phyloP scores from a whole-genome alignment of 2,888 invertebrate species.

The Trachelus tabidus region DNA sequence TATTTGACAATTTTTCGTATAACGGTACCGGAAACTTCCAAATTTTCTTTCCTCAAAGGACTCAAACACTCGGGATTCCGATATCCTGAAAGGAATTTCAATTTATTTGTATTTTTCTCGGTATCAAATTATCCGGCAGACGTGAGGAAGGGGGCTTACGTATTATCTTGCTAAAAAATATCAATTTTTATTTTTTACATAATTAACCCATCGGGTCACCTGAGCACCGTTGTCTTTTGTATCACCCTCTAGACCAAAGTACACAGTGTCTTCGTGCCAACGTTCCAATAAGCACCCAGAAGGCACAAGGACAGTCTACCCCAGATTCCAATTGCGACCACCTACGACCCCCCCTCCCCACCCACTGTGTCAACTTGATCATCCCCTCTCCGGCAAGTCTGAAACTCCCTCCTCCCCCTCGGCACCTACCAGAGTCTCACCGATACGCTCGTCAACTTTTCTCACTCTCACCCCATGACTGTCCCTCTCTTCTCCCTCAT shows the following conservation, averaged over 20 bases:
- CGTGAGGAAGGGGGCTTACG: too few relatives aligned
- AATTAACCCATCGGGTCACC: too few relatives aligned
- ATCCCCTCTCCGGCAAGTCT: conserved; percentile 2
- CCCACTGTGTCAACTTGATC: neutral
- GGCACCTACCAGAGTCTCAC: neutral
- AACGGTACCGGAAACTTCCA: too few relatives aligned
- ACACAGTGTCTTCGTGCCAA: conserved; percentile 59
- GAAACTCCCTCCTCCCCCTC: neutral
- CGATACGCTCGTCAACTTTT: neutral
- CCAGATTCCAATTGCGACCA: conserved; percentile 62
- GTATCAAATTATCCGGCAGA: too few relatives aligned
- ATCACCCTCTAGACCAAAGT: conserved; percentile 50
- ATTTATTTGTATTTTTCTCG: too few relatives aligned
- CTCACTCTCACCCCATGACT: conserved; percentile 10
- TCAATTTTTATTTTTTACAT: too few relatives aligned
- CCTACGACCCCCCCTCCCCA: conserved; percentile 37
- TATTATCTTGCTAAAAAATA: too few relatives aligned
- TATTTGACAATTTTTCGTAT: conserved; percentile 6
- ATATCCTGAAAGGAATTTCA: too few relatives aligned
- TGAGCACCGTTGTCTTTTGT: conserved; percentile 17
- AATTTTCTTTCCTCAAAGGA: too few relatives aligned
- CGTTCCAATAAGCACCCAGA: conserved; percentile 62
- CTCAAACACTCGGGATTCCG: too few relatives aligned
- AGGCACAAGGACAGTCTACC: conserved; percentile 63
- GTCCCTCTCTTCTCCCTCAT: conserved; percentile 18